Percentiles rank a stretch among this genome's conserved stretches.
phyloP scores from a whole-genome alignment of 2,888 invertebrate genomes.

The Mallateleia sp. region DNA sequence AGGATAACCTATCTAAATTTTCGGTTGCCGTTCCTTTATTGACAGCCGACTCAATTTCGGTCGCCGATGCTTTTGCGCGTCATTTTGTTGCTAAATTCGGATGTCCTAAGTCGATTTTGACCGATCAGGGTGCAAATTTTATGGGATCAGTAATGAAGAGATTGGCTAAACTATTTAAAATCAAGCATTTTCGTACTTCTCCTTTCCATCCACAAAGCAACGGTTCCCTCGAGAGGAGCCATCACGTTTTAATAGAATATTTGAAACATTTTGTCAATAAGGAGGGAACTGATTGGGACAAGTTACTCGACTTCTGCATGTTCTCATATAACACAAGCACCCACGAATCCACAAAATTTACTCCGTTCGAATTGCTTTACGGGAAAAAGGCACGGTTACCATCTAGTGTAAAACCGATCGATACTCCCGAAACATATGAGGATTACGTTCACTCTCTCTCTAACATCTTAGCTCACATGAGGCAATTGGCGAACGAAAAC shows the following conservation, averaged over 20 bases:
- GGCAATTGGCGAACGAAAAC: not conserved
- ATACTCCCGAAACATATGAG: not conserved
- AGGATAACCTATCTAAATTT: not conserved
- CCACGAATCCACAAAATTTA: constrained; percentile 36
- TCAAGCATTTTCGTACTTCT: not conserved
- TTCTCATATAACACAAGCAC: constrained; percentile 28
- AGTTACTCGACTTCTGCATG: not conserved
- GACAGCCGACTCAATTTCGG: not conserved
- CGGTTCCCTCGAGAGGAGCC: constrained; percentile 38
- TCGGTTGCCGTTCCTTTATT: not conserved
- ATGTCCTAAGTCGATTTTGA: constrained; percentile 64
- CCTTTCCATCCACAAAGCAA: constrained; percentile 19
- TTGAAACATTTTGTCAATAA: constrained; percentile 28
- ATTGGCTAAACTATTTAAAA: not conserved
- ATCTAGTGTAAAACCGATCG: not conserved
- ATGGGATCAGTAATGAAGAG: not conserved
- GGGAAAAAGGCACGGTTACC: not conserved
- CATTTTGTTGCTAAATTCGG: constrained; percentile 74
- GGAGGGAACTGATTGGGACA: constrained; percentile 1
- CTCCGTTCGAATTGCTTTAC: constrained; percentile 49
- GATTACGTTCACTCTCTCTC: not conserved
- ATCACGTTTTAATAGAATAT: constrained; percentile 38
- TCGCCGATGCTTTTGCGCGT: constrained; percentile 73
- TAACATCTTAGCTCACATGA: not conserved
- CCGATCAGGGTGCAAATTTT: constrained; percentile 80